Evolutionary conservation across 2,888 invertebrate species (phyloP), one percentile per base, ranked within the genome.

Genomic region (Drosophila atripex): DNA sequence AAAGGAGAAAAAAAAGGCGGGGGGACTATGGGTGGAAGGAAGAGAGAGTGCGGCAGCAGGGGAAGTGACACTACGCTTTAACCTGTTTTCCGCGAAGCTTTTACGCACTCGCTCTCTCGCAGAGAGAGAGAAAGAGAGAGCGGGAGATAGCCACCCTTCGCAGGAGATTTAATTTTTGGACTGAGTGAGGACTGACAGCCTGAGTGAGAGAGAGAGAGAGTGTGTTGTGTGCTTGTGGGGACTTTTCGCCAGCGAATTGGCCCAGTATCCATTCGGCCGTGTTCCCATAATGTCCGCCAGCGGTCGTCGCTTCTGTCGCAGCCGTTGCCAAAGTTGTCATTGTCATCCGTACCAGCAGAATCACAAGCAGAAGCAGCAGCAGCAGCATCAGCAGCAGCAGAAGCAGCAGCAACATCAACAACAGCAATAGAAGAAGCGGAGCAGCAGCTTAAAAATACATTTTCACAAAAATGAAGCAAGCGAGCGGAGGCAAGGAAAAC

Each of bases 181-280:
- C n/a, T n/a, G n/a, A n/a, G n/a, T n/a, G n/a, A n/a, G 28, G 39
- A 53, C 47, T 53, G 50, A n/a, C 38, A 39, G 38, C 16, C 50
- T 41, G 51, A 41, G 43, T 39, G 54, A 47, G 43, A 32, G 28
- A 4, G 32, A 21, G 56, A 5, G 25, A 38, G 23, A 21, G 49
- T 16, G 60, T 73, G 65, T 66, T 73, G 73, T 38, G 63, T 56
- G 71, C 28, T 53, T 66, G 63, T 43, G 43, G 43, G 75, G 70
- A 56, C 75, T 73, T 80, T 76, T 71, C 58, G 84, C 71, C 71
- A 74, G 78, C 65, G 43, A 64, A 50, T 64, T 90, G 89, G 89
- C 90, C 91, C 90, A 91, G 90, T 90, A 91, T 90, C 90, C 90
- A 88, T 90, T 91, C 89, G 89, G 89, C 89, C 90, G 90, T 88